Evolutionary conservation across 53 echinoderm and acorn worm genomes (phyloP), one percentile per base, ranked within the genome.

Genomic region (Paracentrotus lividus): DNA sequence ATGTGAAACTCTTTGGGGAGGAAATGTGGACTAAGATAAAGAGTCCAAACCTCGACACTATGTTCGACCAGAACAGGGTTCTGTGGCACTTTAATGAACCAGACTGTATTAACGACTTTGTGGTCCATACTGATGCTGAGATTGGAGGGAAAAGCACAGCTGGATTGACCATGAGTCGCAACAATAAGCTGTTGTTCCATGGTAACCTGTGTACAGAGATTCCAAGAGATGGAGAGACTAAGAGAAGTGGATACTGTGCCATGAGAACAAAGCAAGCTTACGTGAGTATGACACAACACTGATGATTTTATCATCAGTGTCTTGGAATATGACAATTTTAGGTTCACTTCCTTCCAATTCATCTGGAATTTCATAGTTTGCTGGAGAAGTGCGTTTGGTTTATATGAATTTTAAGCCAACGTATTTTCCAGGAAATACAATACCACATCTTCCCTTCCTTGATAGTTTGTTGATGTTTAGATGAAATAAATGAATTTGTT

Each of bases 131-230:
- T 14, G 99, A 99, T 90, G 52, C 90, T 47, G 90, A 51, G 15
- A 97, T 97, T 38, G 99, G 99, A 26, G 99, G 99, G 15, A 66
- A 90, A n/a, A 99, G 99, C 86, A 96, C 94, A 55, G 99, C 96
- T 8, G 59, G 77, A 61, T 27, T 99, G 60, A 91, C 85, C 31
- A n/a, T 92, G 49, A 97, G 99, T 52, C 89, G 96, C 13, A 99
- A 99, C 77, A 97, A 97, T 77, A 97, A 97, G 77, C 85, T 97
- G 52, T 93, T 99, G 38, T 99, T 99, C 66, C 88, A 97, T 61
- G 99, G 99, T 1, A 93, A 94, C 49, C 93, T 99, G 27, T 91
- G 94, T 68, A 99, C 99, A 8, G 95, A 92, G 20, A 92, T 99
- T 4, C 99, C 99, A 26, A 88, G 93, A 34, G 99, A 99, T 94